phyloP scores from a whole-genome alignment of 2,797 vertebrate genomes.

The Moxostoma hubbsi region DNA sequence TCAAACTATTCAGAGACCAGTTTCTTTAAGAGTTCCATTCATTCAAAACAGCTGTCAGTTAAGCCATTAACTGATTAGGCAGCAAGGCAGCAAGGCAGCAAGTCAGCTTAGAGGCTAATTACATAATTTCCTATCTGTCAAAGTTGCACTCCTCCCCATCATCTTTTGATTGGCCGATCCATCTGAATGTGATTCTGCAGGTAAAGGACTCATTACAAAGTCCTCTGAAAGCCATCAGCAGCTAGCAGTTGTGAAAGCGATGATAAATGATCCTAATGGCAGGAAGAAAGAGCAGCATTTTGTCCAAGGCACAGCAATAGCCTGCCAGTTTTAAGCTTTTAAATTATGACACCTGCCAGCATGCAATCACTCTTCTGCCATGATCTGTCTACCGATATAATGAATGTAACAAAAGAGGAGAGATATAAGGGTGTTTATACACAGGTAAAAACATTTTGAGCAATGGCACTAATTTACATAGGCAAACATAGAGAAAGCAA shows the following conservation, averaged over 20 bases:
- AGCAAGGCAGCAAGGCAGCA: too few relatives aligned
- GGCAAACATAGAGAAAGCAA: conserved; percentile 14
- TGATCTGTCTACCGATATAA: conserved; percentile 58
- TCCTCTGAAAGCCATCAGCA: conserved; percentile 60
- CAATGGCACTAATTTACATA: conserved; percentile 9
- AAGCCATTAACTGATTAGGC: too few relatives aligned
- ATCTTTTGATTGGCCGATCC: conserved; percentile 29
- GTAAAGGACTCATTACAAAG: conserved; percentile 63
- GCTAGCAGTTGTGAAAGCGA: conserved; percentile 60
- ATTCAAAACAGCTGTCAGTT: too few relatives aligned
- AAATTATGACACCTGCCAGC: conserved; percentile 55
- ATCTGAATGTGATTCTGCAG: conserved; percentile 48
- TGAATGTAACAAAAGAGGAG: conserved; percentile 48
- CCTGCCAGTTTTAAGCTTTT: conserved; percentile 57
- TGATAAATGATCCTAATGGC: conserved; percentile 63
- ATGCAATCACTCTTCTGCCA: conserved; percentile 60
- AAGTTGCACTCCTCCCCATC: conserved; percentile 23
- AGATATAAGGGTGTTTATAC: conserved; percentile 17
- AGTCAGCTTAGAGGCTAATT: conserved; percentile 29
- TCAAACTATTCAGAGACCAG: too few relatives aligned
- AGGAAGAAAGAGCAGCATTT: conserved; percentile 34
- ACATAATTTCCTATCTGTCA: conserved; percentile 41
- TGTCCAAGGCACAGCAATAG: conserved; percentile 54
- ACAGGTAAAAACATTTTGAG: conserved; percentile 3
- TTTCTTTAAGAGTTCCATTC: too few relatives aligned